Conservation (phyloP, 2,888 invertebrate genomes). For the Hymenopus coronatus region DNA sequence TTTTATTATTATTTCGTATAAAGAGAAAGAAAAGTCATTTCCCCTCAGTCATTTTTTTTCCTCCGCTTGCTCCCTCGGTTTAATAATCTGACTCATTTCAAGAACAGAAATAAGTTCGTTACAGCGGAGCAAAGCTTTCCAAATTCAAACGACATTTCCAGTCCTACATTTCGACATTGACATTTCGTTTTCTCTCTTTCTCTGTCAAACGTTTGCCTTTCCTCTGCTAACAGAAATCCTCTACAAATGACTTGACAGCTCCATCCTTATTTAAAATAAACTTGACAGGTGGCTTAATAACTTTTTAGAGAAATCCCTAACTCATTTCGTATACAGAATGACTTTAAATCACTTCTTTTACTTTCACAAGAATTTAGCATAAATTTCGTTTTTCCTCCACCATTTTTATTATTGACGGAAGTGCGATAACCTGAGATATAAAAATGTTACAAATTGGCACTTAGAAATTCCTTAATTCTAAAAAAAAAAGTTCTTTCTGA, state of each 20-base stretch:
- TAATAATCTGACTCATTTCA: conserved; percentile 19
- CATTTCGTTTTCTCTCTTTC: conserved; percentile 1
- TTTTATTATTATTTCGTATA: not conserved
- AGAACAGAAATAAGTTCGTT: conserved; percentile 29
- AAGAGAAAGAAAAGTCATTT: conserved; percentile 11
- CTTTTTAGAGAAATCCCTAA: not conserved
- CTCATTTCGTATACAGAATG: not conserved
- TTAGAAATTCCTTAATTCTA: too few species aligned
- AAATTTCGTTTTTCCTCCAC: too few species aligned
- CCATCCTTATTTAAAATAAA: not conserved
- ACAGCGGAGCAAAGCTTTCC: not conserved
- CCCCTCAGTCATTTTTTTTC: not conserved
- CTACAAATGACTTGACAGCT: not conserved
- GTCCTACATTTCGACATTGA: conserved; percentile 1
- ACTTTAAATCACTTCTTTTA: not conserved
- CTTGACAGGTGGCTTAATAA: not conserved
- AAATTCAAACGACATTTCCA: conserved; percentile 12
- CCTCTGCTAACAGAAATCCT: not conserved
- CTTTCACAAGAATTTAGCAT: not conserved
- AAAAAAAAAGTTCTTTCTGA: too few species aligned
- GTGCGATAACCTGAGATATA: too few species aligned
- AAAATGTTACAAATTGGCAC: too few species aligned
- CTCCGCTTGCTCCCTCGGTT: not conserved
- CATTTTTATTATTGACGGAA: too few species aligned
- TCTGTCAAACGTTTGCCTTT: not conserved